phyloP scores from a whole-genome alignment of 2,888 invertebrate species.

The Stenoptilia bipunctidactyla region DNA sequence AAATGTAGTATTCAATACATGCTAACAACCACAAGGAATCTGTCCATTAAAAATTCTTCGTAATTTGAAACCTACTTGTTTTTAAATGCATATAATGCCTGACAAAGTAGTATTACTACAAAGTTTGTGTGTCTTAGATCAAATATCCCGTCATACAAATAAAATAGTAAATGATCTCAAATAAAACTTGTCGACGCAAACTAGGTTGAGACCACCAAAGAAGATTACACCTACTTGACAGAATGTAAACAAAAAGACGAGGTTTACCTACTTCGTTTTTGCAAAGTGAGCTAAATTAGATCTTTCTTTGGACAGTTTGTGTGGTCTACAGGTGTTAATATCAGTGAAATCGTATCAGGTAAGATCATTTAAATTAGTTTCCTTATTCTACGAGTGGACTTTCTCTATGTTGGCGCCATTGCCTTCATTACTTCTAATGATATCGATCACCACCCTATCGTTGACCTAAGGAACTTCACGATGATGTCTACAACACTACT shows the following conservation, averaged over 20 bases:
- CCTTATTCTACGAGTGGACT: slow-evolving; percentile 30
- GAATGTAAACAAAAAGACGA: slow-evolving; percentile 1
- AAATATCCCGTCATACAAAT: too few species aligned
- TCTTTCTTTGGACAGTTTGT: slow-evolving; percentile 19
- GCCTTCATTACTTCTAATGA: slow-evolving; percentile 41
- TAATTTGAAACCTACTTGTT: too few species aligned
- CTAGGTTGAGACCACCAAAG: too few species aligned
- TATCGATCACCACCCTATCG: slow-evolving; percentile 44
- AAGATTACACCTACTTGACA: too few species aligned
- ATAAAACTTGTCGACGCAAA: too few species aligned
- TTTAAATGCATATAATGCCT: too few species aligned
- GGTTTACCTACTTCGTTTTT: neutral
- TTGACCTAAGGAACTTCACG: slow-evolving; percentile 42
- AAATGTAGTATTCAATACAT: too few species aligned
- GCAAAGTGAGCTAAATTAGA: slow-evolving; percentile 9
- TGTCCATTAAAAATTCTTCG: too few species aligned
- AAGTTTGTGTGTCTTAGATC: too few species aligned
- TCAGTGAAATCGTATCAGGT: slow-evolving; percentile 22
- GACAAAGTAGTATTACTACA: too few species aligned
- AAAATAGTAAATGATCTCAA: too few species aligned
- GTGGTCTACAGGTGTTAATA: slow-evolving; percentile 21
- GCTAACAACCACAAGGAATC: too few species aligned
- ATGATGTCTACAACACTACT: slow-evolving; percentile 19
- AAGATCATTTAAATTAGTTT: slow-evolving; percentile 46
- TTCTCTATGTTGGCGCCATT: slow-evolving; percentile 43